Conservation (phyloP, 2,797 vertebrate species). For the Bucorvus abyssinicus region DNA sequence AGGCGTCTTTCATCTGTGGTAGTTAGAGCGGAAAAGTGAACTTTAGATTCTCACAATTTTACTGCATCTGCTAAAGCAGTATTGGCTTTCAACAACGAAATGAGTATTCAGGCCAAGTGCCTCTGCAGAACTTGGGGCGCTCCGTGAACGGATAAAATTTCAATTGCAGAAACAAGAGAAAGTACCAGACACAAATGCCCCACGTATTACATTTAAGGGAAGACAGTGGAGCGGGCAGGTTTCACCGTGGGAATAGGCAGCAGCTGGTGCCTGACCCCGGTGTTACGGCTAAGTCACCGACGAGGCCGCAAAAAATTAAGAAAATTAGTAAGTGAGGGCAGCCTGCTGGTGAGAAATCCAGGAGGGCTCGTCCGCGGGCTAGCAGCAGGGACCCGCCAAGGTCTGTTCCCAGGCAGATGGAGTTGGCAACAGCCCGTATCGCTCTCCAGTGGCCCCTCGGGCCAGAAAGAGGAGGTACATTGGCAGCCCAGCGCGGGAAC, state of each 20-base stretch:
- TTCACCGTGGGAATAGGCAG: slow-evolving; percentile 63
- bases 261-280: slow-evolving; percentile 37
- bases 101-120: slow-evolving; percentile 52
- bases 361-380: background rate
- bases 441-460: background rate
- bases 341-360: background rate
- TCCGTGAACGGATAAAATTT: slow-evolving; percentile 51
- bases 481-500: background rate
- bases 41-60: slow-evolving; percentile 59
- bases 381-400: background rate
- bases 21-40: slow-evolving; percentile 47
- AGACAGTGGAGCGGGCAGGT: slow-evolving; percentile 32
- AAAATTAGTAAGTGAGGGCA: background rate
- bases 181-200: slow-evolving; percentile 43
- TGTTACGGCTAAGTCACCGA: background rate
- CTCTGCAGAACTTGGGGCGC: slow-evolving; percentile 61
- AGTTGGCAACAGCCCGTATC: background rate
- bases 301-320: slow-evolving; percentile 16
- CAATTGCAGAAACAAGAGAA: slow-evolving; percentile 61
- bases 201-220: slow-evolving; percentile 25
- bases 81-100: slow-evolving; percentile 61
- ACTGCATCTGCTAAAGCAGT: slow-evolving; percentile 65
- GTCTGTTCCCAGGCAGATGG: slow-evolving; percentile 3
- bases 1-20: slow-evolving; percentile 42
- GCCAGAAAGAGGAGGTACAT: background rate